Percentiles rank a stretch among this genome's conserved stretches.
Conservation (phyloP, 2,888 invertebrate species). For the Cabera pusaria region DNA sequence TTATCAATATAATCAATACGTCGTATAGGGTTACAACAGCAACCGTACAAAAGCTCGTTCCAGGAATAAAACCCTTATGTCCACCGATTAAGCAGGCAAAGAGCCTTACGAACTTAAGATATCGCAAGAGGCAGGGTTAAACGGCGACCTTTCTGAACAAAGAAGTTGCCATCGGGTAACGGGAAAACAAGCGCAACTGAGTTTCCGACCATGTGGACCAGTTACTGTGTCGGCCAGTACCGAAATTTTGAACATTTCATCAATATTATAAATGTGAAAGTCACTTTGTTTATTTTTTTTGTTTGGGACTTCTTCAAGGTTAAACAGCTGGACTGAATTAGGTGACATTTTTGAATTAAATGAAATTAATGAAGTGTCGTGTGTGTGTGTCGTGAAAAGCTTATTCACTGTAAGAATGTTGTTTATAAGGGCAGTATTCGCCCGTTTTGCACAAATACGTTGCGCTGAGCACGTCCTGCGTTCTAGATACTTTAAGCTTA, state of each 20-base stretch:
- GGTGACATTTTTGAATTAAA: too few species aligned
- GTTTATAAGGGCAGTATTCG: neutral
- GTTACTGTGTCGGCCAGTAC: neutral
- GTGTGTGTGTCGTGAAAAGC: neutral
- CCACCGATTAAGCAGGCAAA: too few species aligned
- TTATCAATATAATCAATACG: too few species aligned
- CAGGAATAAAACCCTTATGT: too few species aligned
- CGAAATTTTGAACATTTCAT: too few species aligned
- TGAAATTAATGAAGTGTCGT: neutral
- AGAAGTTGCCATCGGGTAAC: constrained; percentile 31
- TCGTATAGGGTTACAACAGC: too few species aligned
- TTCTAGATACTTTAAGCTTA: constrained; percentile 30
- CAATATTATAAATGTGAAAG: too few species aligned
- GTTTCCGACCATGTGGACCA: constrained; percentile 26
- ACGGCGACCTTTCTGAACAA: constrained; percentile 22
- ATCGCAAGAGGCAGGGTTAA: constrained; percentile 23
- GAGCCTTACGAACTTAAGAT: too few species aligned
- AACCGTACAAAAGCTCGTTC: too few species aligned
- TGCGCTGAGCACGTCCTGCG: constrained; percentile 23
- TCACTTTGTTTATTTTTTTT: too few species aligned
- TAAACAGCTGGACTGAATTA: too few species aligned
- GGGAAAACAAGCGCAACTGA: constrained; percentile 32
- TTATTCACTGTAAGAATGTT: constrained; percentile 3
- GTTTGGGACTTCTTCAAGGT: too few species aligned
- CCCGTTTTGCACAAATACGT: constrained; percentile 33